Conservation (phyloP, 2,888 invertebrate genomes). For the Coleophora deauratella region DNA sequence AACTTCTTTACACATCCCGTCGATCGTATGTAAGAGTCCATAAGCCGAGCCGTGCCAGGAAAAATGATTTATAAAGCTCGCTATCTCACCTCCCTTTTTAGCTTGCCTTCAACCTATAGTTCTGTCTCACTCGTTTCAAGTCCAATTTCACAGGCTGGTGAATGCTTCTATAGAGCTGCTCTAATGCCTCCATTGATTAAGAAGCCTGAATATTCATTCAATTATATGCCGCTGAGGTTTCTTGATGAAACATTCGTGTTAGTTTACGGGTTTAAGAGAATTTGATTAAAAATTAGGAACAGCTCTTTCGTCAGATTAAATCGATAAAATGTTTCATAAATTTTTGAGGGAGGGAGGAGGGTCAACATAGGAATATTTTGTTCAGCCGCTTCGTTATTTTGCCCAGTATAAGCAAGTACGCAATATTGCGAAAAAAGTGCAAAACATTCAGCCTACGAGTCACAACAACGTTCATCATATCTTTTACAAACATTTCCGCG, state of each 20-base stretch:
- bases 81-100: slow-evolving; percentile 33
- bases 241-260: slow-evolving; percentile 44
- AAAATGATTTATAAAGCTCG: slow-evolving; percentile 70
- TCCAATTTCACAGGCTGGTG: slow-evolving; percentile 71
- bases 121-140: slow-evolving; percentile 45
- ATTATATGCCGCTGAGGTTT: slow-evolving; percentile 58
- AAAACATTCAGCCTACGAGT: too few species aligned
- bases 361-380: too few species aligned
- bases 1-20: neutral
- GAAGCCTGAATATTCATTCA: slow-evolving; percentile 71
- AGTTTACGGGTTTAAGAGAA: slow-evolving; percentile 23
- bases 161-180: slow-evolving; percentile 51
- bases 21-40: slow-evolving; percentile 34
- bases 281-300: too few species aligned
- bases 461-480: neutral
- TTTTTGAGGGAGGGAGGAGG: too few species aligned
- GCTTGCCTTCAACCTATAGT: slow-evolving; percentile 18
- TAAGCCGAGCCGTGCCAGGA: slow-evolving; percentile 53
- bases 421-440: too few species aligned
- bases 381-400: too few species aligned
- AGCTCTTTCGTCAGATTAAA: too few species aligned
- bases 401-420: too few species aligned
- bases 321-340: too few species aligned
- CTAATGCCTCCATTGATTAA: slow-evolving; percentile 71
- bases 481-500: neutral